Evolutionary conservation across 2,113 vertebrate species (phyloP), one percentile per base, ranked within the genome.

Genomic region (Abramis brama): DNA sequence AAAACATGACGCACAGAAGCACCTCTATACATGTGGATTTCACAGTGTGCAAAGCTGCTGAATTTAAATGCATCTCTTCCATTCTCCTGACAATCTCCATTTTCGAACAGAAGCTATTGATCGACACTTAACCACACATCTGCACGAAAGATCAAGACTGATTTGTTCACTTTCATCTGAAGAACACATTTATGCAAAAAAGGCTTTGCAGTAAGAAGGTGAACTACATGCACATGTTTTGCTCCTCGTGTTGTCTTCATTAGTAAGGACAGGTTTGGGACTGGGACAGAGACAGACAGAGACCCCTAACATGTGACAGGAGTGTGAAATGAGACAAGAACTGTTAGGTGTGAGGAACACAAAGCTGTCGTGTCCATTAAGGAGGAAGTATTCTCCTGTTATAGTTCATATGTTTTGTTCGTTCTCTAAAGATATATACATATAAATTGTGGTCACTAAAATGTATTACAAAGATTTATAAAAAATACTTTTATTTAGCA

Each of bases 121-220:
- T 77, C 82, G 13, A 86, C 60, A 78, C 71, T 50, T 66, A 39
- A 83, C 59, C 19, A 30, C 4, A 36, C 50, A 71, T 87, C 90
- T 90, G 89, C 91, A 91, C 85, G 86, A 89, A 83, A 89, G 90
- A 88, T 91, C 87, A 90, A 77, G 75, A 55, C 43, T 17, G 59
- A 64, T 64, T 39, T 80, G 78, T 80, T 64, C 57, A 25, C 78
- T 62, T 66, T 82, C 62, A 70, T 82, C 79, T 70, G 62, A 82
- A 47, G 19, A 82, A 52, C 62, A 68, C 43, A 55, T 50, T 82
- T 70, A 82, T 82, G 62, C 79, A 68, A 68, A 82, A 52, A 47
- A 82, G 45, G 62, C 27, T 82, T 82, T 82, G 62, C 25, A 70
- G 36, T 77, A 66, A 70, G 52, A 52, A 70, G 47, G 62, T 21